phyloP scores from a whole-genome alignment of 2,113 vertebrate species.

The Diadophis punctatus region DNA sequence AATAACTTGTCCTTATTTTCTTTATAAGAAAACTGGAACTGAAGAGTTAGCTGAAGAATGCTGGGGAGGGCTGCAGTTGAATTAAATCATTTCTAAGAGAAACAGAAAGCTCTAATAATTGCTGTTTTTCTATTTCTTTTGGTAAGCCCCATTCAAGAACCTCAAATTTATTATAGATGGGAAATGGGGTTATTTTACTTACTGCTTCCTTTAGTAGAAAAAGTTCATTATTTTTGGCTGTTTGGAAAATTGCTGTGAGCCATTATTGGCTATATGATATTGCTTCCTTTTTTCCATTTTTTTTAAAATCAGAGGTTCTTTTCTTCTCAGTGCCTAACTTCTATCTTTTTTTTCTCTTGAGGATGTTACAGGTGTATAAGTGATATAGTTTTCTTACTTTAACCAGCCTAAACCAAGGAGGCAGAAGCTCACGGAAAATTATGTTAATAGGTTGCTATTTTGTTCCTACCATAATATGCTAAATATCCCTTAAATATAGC shows the following conservation, averaged over 20 bases:
- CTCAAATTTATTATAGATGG: neutral
- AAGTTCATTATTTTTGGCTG: neutral
- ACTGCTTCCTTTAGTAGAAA: neutral
- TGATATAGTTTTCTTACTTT: neutral
- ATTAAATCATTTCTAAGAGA: neutral
- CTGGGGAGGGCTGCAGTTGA: neutral
- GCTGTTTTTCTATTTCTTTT: neutral
- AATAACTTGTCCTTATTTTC: neutral
- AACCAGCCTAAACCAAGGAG: neutral
- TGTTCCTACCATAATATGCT: neutral
- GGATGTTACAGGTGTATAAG: neutral
- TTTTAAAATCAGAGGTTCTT: neutral
- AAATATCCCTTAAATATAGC: neutral
- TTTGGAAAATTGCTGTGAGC: neutral
- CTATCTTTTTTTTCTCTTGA: neutral
- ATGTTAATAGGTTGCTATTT: neutral
- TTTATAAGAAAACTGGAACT: neutral
- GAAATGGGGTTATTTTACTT: neutral
- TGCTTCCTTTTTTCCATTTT: neutral
- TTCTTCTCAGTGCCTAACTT: neutral
- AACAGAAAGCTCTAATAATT: neutral
- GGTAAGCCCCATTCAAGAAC: neutral
- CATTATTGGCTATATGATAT: neutral
- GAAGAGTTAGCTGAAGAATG: neutral
- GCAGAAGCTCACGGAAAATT: neutral